These are phyloP conservation scores for Galeopsomyia nigrocyanea DNA, from an alignment of 2,888 invertebrate species.

Conservation along the genomic window DNA sequence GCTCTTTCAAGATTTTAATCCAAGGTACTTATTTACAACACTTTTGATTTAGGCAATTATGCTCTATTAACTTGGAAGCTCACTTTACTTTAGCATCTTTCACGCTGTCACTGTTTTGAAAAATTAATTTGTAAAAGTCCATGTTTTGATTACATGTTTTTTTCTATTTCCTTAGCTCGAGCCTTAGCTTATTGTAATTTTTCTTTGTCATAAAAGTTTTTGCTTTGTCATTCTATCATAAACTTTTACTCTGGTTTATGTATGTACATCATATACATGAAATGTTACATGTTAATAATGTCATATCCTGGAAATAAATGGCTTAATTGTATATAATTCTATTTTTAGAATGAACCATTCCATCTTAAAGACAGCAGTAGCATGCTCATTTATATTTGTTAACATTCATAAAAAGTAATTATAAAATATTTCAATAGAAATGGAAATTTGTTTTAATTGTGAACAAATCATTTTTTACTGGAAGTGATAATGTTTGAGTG, in stretches of 20 bases:
- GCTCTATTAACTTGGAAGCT: not conserved
- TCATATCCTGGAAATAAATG: not conserved
- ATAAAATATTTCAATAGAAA: not conserved
- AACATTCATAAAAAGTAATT: not conserved
- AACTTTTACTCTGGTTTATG: not conserved
- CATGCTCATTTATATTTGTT: not conserved
- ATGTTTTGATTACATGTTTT: too few relatives aligned
- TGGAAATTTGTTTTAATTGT: not conserved
- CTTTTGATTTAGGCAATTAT: constrained; percentile 30
- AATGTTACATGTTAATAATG: not conserved
- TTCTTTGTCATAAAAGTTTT: constrained; percentile 16
- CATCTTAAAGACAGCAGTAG: not conserved
- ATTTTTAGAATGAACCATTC: not conserved
- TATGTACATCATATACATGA: not conserved
- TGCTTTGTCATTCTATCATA: constrained; percentile 13
- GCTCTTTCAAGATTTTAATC: constrained; percentile 92
- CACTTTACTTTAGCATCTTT: not conserved
- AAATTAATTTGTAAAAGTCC: not conserved
- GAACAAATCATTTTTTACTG: not conserved
- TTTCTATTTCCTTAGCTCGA: not conserved
- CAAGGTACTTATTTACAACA: constrained; percentile 74
- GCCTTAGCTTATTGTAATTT: constrained; percentile 6
- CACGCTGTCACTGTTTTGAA: not conserved
- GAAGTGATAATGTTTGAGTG: constrained; percentile 1
- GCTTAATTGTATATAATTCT: not conserved